Conservation (phyloP, 2,888 invertebrate species). For the Acrobasis suavella region DNA sequence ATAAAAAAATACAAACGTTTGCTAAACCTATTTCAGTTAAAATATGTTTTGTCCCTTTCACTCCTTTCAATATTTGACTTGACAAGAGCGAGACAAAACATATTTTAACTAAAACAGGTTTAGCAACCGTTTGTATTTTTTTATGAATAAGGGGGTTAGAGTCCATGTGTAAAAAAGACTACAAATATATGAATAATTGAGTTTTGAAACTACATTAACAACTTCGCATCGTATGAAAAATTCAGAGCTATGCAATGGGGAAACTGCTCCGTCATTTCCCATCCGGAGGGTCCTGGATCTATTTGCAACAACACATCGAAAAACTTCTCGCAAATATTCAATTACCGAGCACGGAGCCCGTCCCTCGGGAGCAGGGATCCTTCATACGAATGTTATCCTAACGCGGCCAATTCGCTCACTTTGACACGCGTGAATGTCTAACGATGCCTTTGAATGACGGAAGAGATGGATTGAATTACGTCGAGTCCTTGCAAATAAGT, state of each 20-base stretch:
- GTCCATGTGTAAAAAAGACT: too few species aligned
- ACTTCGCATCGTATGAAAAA: not conserved
- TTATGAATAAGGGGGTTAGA: too few species aligned
- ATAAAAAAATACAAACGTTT: too few species aligned
- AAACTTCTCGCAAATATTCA: constrained; percentile 12
- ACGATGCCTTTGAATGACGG: constrained; percentile 11
- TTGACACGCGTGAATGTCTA: constrained; percentile 13
- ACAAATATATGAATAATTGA: too few species aligned
- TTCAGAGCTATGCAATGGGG: not conserved
- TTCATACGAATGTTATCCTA: constrained; percentile 12
- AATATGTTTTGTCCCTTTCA: too few species aligned
- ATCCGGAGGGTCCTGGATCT: not conserved
- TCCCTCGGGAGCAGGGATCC: constrained; percentile 1
- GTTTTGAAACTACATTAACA: too few species aligned
- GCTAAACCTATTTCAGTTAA: too few species aligned
- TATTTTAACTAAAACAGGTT: too few species aligned
- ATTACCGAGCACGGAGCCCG: not conserved
- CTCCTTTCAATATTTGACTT: too few species aligned
- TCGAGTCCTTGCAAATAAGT: constrained; percentile 10
- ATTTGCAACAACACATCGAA: constrained; percentile 10
- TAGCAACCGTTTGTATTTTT: too few species aligned
- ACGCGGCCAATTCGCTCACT: constrained; percentile 16
- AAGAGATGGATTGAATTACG: constrained; percentile 15
- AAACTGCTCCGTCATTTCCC: constrained; percentile 1
- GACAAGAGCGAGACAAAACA: too few species aligned